Evolutionary conservation across 35 echinoderm and acorn worm genomes (phyloP).

Genomic region (Apostichopus japonicus): DNA sequence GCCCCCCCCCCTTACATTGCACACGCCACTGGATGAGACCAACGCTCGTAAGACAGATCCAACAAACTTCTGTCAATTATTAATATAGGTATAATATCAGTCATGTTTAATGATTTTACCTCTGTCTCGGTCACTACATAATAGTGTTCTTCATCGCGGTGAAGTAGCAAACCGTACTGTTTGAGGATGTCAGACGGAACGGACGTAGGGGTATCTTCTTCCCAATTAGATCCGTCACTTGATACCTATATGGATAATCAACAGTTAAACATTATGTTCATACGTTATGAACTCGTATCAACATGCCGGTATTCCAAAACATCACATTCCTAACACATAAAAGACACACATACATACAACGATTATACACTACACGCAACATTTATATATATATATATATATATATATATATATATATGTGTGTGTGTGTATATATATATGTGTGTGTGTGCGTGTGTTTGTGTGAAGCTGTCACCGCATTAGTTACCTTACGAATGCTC

Average conservation of each 20-base stretch:
- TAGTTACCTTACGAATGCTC: background rate
- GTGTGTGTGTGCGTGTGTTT: too few species aligned
- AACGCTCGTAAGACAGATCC: too few species aligned
- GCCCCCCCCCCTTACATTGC: too few species aligned
- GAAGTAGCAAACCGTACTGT: background rate
- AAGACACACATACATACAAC: background rate
- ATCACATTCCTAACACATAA: background rate
- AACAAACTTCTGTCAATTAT: too few species aligned
- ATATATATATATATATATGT: too few species aligned
- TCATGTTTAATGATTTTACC: background rate
- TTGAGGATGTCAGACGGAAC: background rate
- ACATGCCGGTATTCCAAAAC: background rate
- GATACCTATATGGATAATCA: background rate
- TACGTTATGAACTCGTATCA: too few species aligned
- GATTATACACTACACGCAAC: background rate
- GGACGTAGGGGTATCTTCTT: background rate
- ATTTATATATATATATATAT: too few species aligned
- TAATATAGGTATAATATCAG: too few species aligned
- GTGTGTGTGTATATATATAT: too few species aligned
- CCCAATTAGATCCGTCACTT: background rate
- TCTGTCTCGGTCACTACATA: background rate
- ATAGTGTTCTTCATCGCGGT: background rate
- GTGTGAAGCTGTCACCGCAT: background rate
- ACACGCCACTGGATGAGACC: too few species aligned
- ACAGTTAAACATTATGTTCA: too few species aligned